Evolutionary conservation across 2,113 vertebrate genomes (phyloP).

Genomic region (Tenebrosternarchus preto): DNA sequence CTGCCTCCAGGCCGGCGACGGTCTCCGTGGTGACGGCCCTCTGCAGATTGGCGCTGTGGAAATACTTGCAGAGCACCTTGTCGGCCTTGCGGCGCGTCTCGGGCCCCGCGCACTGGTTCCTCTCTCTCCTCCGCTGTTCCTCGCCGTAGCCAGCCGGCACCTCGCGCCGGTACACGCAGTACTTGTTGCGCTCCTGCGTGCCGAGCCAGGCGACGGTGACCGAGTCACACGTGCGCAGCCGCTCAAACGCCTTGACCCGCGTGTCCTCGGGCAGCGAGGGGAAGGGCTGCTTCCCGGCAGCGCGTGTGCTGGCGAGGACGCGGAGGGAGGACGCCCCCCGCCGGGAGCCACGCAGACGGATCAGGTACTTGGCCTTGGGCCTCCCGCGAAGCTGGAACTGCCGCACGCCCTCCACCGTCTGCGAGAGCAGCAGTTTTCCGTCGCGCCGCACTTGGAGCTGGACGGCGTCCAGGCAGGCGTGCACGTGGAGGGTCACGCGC

Average conservation of each 20-base stretch:
- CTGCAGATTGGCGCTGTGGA: constrained; percentile 93
- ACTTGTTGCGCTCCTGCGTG: constrained; percentile 96
- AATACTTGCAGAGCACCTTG: constrained; percentile 98
- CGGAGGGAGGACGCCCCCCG: constrained; percentile 90
- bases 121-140: constrained; percentile 86
- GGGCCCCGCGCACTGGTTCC: constrained; percentile 93
- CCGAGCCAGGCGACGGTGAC: constrained; percentile 95
- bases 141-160: constrained; percentile 84
- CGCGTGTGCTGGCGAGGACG: constrained; percentile 85
- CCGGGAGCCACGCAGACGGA: constrained; percentile 88
- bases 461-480: constrained; percentile 87
- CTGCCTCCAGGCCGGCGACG: constrained; percentile 85
- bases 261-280: constrained; percentile 94
- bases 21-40: constrained; percentile 97
- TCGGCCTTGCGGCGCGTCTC: constrained; percentile 89
- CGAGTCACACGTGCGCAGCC: constrained; percentile 91
- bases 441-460: constrained; percentile 92
- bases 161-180: constrained; percentile 92
- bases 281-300: constrained; percentile 89
- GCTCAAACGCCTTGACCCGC: constrained; percentile 94
- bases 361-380: constrained; percentile 92
- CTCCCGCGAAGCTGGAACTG: constrained; percentile 93
- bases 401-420: constrained; percentile 86
- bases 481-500: constrained; percentile 86
- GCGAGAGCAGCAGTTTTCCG: constrained; percentile 89